Evolutionary conservation across 2,888 invertebrate genomes (phyloP).

Genomic region (Drosophila planitibia): DNA sequence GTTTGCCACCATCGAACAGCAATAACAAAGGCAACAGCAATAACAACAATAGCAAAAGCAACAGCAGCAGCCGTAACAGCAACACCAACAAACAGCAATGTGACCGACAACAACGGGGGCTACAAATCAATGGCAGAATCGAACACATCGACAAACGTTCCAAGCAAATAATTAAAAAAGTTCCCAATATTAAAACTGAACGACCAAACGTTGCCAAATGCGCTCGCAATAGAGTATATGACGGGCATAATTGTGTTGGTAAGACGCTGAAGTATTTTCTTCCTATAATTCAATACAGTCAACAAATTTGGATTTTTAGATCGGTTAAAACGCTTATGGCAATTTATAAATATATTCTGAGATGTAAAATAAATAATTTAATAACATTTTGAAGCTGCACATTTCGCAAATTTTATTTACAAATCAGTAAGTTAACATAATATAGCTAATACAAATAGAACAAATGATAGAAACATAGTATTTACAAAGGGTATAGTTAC

Average conservation of each 20-base stretch:
- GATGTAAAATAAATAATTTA: neutral
- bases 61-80: conserved; percentile 7
- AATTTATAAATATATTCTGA: neutral
- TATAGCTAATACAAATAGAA: neutral
- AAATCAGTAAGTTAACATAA: neutral
- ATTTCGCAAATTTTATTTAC: neutral
- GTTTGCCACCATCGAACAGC: conserved; percentile 68
- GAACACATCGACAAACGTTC: conserved; percentile 77
- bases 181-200: conserved; percentile 83
- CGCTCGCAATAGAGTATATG: neutral
- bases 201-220: conserved; percentile 57
- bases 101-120: conserved; percentile 31
- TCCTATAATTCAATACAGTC: neutral
- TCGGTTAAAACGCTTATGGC: neutral
- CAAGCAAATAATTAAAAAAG: conserved; percentile 84
- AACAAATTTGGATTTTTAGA: neutral
- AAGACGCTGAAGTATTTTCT: neutral
- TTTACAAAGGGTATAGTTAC: neutral
- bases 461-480: no score
- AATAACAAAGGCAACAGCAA: conserved; percentile 37
- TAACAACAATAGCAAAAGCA: conserved; percentile 24
- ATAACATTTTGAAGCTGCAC: neutral
- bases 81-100: conserved; percentile 13
- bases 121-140: conserved; percentile 71
- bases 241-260: neutral